Conservation (phyloP, 2,888 invertebrate species). For the Meganola albula region DNA sequence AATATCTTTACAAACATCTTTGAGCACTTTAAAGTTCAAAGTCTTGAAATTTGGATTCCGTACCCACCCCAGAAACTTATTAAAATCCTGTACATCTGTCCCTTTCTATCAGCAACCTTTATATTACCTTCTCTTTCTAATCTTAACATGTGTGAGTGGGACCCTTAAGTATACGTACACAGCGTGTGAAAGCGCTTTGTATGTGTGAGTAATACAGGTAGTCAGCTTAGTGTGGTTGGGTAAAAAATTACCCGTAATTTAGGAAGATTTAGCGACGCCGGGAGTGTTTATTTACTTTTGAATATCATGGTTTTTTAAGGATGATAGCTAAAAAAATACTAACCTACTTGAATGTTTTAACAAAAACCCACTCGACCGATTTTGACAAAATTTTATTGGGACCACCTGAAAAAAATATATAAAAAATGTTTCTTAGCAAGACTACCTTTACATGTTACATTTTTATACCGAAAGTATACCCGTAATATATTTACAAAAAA, state of each 20-base stretch:
- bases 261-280: conserved; percentile 8
- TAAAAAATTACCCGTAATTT: conserved; percentile 13
- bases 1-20: too few relatives aligned
- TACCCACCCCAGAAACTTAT: conserved; percentile 13
- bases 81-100: conserved; percentile 20
- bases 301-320: background rate
- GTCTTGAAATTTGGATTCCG: conserved; percentile 9
- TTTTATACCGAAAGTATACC: too few relatives aligned
- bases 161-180: conserved; percentile 33
- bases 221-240: conserved; percentile 16
- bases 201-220: conserved; percentile 48
- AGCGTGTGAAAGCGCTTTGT: conserved; percentile 40
- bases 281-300: background rate
- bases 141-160: conserved; percentile 28
- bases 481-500: too few relatives aligned
- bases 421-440: too few relatives aligned
- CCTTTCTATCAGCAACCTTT: conserved; percentile 1
- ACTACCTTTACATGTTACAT: too few relatives aligned
- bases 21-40: conserved; percentile 6
- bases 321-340: too few relatives aligned
- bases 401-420: too few relatives aligned
- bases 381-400: too few relatives aligned
- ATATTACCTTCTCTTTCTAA: conserved; percentile 12
- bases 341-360: too few relatives aligned
- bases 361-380: too few relatives aligned